Conservation (phyloP, 2,113 vertebrate species). For the Spizaetus ornatus region DNA sequence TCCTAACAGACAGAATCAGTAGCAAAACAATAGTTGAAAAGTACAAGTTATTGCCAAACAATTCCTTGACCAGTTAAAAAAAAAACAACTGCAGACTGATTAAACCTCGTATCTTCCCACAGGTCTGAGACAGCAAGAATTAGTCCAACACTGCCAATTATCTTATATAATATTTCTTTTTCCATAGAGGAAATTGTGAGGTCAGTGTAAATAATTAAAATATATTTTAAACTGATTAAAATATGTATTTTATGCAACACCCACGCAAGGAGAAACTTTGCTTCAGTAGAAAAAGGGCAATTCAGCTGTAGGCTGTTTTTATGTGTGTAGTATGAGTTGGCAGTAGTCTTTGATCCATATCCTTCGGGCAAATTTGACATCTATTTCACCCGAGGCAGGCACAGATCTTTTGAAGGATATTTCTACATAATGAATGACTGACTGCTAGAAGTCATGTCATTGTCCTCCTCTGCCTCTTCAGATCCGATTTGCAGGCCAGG, state of each 20-base stretch:
- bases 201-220: constrained; percentile 15
- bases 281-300: constrained; percentile 10
- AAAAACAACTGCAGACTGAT: not conserved
- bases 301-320: constrained; percentile 25
- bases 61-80: not conserved
- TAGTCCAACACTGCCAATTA: not conserved
- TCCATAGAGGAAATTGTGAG: not conserved
- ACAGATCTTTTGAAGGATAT: constrained; percentile 55
- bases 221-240: not conserved
- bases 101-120: not conserved
- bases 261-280: not conserved
- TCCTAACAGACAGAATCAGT: not conserved
- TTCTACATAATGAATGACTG: constrained; percentile 40
- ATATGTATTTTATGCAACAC: not conserved
- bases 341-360: constrained; percentile 51
- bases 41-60: not conserved
- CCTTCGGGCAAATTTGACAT: constrained; percentile 67
- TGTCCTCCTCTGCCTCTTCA: constrained; percentile 52
- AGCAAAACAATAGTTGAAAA: not conserved
- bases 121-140: constrained; percentile 1
- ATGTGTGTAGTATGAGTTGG: not conserved
- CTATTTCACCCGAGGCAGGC: constrained; percentile 51
- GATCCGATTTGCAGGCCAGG: constrained; percentile 43
- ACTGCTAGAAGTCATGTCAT: constrained; percentile 40
- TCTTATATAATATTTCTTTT: not conserved